Evolutionary conservation across 1,140 invertebrate species (phyloP).

Genomic region (Dendroctonus ponderosae): DNA sequence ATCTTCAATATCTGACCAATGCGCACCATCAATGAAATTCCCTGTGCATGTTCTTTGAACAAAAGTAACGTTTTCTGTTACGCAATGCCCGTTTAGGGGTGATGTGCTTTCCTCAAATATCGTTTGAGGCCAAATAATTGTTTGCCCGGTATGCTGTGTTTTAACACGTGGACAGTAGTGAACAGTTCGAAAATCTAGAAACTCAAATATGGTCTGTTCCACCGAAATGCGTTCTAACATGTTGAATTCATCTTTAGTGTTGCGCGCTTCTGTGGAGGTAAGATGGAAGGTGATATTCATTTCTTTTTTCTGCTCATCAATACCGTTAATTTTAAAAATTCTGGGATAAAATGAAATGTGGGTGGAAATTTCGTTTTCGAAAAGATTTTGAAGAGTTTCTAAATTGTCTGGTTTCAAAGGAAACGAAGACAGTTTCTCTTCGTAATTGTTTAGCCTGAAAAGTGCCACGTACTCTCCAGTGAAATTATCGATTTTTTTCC

Average conservation of each 20-base stretch:
- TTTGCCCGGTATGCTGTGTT: conserved; percentile 1
- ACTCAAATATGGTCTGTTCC: conserved; percentile 23
- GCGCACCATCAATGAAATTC: conserved; percentile 31
- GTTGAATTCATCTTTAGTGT: conserved; percentile 18
- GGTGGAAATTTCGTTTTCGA: conserved; percentile 13
- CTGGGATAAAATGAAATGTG: conserved; percentile 25
- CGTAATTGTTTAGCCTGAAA: conserved; percentile 19
- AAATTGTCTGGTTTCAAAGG: conserved; percentile 24
- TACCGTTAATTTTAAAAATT: conserved; percentile 28
- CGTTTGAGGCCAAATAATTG: conserved; percentile 7
- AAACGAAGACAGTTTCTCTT: conserved; percentile 14
- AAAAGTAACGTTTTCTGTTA: conserved; percentile 14
- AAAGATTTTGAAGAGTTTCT: conserved; percentile 22
- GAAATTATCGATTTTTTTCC: conserved; percentile 12
- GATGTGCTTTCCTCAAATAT: background rate
- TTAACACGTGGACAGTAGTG: conserved; percentile 16
- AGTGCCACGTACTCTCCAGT: conserved; percentile 27
- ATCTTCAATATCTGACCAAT: conserved; percentile 19
- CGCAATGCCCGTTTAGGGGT: conserved; percentile 27
- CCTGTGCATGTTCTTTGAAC: conserved; percentile 27
- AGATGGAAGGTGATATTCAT: conserved; percentile 33
- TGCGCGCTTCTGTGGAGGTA: conserved; percentile 15
- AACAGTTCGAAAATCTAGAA: conserved; percentile 24
- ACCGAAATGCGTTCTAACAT: conserved; percentile 6
- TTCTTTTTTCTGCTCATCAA: conserved; percentile 21